Percentiles rank a stretch among this genome's conserved stretches.
phyloP scores from a whole-genome alignment of 2,888 invertebrate species.

The Liodrosophila aerea region DNA sequence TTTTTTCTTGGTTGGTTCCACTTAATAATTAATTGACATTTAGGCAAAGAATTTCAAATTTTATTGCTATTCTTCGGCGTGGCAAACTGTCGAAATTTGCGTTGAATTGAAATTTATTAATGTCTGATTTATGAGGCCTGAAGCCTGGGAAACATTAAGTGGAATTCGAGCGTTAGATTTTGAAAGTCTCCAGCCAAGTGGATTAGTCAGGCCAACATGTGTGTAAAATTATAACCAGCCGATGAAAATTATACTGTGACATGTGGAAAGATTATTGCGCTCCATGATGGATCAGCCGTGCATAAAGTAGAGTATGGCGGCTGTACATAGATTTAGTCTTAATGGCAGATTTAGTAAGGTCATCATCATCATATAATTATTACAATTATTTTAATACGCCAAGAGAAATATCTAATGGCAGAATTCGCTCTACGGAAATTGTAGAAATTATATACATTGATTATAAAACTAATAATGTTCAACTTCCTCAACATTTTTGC shows the following conservation, averaged over 20 bases:
- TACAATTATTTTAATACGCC: no score
- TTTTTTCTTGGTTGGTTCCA: slow-evolving; percentile 41
- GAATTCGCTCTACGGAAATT: no score
- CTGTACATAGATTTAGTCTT: slow-evolving; percentile 5
- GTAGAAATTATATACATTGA: neutral
- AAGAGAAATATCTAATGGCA: no score
- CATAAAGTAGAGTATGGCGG: slow-evolving; percentile 15
- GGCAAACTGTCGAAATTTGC: slow-evolving; percentile 50
- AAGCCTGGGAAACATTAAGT: slow-evolving; percentile 50
- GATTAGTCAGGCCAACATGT: slow-evolving; percentile 54
- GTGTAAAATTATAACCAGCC: slow-evolving; percentile 42
- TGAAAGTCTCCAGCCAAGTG: slow-evolving; percentile 27
- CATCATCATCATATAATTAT: no score
- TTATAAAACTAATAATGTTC: no score
- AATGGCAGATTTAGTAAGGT: neutral
- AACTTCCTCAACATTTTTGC: slow-evolving; percentile 13
- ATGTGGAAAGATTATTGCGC: slow-evolving; percentile 9
- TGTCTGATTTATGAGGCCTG: slow-evolving; percentile 64
- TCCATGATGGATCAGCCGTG: slow-evolving; percentile 40
- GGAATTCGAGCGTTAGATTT: slow-evolving; percentile 61
- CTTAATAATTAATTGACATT: slow-evolving; percentile 75
- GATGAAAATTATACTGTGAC: slow-evolving; percentile 30
- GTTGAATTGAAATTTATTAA: slow-evolving; percentile 60
- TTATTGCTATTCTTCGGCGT: slow-evolving; percentile 9
- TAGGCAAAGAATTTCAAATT: slow-evolving; percentile 62